Evolutionary conservation across 2,113 vertebrate species (phyloP).

Genomic region (Grammomys surdaster): DNA sequence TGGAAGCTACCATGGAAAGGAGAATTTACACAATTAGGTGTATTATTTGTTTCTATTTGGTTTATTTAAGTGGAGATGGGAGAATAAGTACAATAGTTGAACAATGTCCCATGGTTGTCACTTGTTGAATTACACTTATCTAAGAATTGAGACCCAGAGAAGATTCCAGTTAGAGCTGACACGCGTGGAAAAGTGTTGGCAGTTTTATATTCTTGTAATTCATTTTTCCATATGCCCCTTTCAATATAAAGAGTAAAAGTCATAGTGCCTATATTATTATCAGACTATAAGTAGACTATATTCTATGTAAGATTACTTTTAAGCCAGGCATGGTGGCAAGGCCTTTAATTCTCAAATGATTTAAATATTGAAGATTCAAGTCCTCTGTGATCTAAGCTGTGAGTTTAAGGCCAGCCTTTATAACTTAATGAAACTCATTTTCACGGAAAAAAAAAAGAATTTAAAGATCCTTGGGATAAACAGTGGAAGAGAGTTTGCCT

Average conservation of each 20-base stretch:
- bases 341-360: neutral
- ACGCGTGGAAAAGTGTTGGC: neutral
- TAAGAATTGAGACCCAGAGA: neutral
- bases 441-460: neutral
- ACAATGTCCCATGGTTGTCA: neutral
- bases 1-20: conserved; percentile 6
- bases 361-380: neutral
- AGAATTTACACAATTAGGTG: neutral
- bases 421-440: neutral
- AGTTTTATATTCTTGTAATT: neutral
- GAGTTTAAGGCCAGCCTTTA: neutral
- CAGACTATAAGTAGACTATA: neutral
- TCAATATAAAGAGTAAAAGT: neutral
- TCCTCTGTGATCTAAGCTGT: neutral
- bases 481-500: neutral
- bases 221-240: neutral
- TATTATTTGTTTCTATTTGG: neutral
- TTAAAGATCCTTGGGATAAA: neutral
- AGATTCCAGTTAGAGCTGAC: neutral
- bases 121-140: neutral
- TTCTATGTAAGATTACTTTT: neutral
- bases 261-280: neutral
- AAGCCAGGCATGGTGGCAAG: neutral
- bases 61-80: neutral
- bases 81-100: neutral